Evolutionary conservation across 2,797 vertebrate genomes (phyloP).

Genomic region (Geotrypetes seraphini): DNA sequence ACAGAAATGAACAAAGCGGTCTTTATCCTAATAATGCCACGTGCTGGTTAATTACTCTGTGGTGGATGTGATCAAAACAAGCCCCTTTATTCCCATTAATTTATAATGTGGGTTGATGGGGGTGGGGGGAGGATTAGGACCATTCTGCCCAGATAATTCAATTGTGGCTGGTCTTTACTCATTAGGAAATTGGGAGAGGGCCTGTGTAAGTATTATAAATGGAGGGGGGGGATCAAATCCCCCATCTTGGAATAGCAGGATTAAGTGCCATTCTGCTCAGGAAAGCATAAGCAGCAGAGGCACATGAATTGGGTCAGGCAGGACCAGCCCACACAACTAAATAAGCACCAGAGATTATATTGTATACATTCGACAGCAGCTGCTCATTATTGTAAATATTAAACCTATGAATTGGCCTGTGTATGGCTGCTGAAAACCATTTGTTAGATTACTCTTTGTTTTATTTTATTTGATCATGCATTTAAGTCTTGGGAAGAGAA

Average conservation of each 20-base stretch:
- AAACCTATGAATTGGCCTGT: too few species aligned
- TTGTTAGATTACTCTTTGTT: too few species aligned
- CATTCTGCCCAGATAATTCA: slow-evolving; percentile 22
- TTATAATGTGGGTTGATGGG: too few species aligned
- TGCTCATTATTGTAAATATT: too few species aligned
- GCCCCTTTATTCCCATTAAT: slow-evolving; percentile 16
- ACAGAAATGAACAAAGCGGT: slow-evolving; percentile 21
- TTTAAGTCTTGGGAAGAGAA: too few species aligned
- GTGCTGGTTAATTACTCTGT: slow-evolving; percentile 27
- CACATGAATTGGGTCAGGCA: too few species aligned
- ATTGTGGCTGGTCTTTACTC: slow-evolving; percentile 16
- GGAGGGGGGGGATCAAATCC: too few species aligned
- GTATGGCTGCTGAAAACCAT: too few species aligned
- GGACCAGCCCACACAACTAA: too few species aligned
- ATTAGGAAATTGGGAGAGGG: slow-evolving; percentile 25
- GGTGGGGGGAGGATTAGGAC: slow-evolving; percentile 23
- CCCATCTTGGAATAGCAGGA: slow-evolving; percentile 18
- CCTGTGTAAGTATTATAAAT: slow-evolving; percentile 22
- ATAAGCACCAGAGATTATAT: background rate
- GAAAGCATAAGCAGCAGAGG: background rate
- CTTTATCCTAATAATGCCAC: slow-evolving; percentile 12
- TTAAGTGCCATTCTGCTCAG: slow-evolving; percentile 8
- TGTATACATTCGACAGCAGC: background rate
- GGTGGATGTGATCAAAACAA: slow-evolving; percentile 12
- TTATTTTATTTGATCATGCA: too few species aligned